Conservation (phyloP, 2,888 invertebrate species). For the Calephelis perditalis region DNA sequence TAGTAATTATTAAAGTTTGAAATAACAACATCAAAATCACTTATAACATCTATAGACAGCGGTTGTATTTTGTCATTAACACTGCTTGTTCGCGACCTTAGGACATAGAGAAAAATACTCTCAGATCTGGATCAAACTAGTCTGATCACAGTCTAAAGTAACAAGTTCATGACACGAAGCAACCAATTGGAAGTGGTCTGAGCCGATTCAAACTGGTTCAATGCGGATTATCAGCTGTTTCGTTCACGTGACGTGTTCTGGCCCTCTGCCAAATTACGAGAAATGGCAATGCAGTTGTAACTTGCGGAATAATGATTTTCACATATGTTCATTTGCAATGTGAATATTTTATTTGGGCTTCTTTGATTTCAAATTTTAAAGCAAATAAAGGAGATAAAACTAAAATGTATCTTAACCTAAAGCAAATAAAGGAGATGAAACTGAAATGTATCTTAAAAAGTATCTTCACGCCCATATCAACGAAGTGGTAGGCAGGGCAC, state of each 20-base stretch:
- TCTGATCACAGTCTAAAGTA: neutral
- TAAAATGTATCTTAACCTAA: no score
- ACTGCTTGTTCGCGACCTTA: slow-evolving; percentile 8
- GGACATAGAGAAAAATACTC: neutral
- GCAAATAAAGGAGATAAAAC: no score
- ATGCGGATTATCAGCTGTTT: slow-evolving; percentile 28
- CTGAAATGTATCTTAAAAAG: no score
- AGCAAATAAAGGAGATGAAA: no score
- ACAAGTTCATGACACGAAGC: slow-evolving; percentile 5
- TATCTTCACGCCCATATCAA: no score
- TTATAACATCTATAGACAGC: no score
- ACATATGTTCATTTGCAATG: slow-evolving; percentile 17
- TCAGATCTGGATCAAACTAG: neutral
- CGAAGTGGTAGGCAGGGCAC: no score
- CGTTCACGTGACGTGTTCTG: slow-evolving; percentile 25
- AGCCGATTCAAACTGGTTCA: slow-evolving; percentile 18
- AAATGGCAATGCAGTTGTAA: slow-evolving; percentile 26
- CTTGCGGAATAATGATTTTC: slow-evolving; percentile 20
- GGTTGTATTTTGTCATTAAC: slow-evolving; percentile 2
- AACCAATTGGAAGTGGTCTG: slow-evolving; percentile 9
- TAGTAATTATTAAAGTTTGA: no score
- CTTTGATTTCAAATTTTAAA: neutral
- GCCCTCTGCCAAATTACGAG: slow-evolving; percentile 26
- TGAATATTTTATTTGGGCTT: slow-evolving; percentile 7
- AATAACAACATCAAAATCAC: no score